Evolutionary conservation across 2,113 vertebrate species (phyloP), one percentile per base, ranked within the genome.

Genomic region (Benitochromis conjunctus): DNA sequence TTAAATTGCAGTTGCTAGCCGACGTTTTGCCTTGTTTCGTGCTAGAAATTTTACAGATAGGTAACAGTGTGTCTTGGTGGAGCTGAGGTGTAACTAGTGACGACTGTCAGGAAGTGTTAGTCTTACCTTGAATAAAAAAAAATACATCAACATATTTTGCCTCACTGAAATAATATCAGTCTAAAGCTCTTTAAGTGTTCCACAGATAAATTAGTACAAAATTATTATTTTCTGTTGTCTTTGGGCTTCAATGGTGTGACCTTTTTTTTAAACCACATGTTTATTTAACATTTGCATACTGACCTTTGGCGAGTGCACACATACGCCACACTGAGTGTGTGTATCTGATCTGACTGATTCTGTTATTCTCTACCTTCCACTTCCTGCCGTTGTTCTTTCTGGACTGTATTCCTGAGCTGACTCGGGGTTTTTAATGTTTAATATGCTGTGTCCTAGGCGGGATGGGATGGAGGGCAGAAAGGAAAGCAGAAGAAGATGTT

Each of bases 381-480:
- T 66, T 19, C 19, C 31, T 41, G 34, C 62, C 3, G 7, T 79
- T 51, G 78, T 41, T 38, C 12, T 77, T 26, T 56, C 26, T 58
- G 19, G n/a, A 51, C 46, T 13, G 19, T 48, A 53, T 60, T 88
- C 66, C 74, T 48, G 19, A 88, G 48, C 79, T 6, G 74, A 85
- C 74, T 80, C 29, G 7, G 80, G 19, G 34, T 64, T 55, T 71
- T 91, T 76, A 85, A 77, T 85, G 81, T 90, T 92, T 90, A 80
- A 90, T 85, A 11, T 62, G 51, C 69, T 58, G 64, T 76, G 80
- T 82, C 36, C 53, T 80, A 31, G 74, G 7, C 88, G 55, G 55
- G 34, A 83, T 43, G 21, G 6, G 36, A 82, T 36, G 26, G 71
- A 78, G 29, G 71, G 53, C 84, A 54, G 11, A 38, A 56, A 64